phyloP scores from a whole-genome alignment of 2,113 vertebrate genomes.

The Epinephelus moara region DNA sequence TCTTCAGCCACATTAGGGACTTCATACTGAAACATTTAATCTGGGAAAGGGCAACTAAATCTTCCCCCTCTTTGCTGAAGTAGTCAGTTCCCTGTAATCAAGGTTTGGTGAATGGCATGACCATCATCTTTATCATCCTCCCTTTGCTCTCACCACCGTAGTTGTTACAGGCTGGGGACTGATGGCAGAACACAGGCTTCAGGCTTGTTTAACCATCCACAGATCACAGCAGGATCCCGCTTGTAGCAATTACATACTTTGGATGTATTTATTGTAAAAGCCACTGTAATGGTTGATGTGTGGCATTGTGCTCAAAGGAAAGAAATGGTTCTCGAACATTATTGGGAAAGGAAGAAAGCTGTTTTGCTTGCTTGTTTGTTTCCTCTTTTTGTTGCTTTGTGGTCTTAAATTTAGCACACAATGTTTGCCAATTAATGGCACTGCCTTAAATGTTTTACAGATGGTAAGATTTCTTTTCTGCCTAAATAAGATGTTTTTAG shows the following conservation, averaged over 20 bases:
- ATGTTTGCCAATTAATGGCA: background rate
- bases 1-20: slow-evolving; percentile 37
- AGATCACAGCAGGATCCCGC: background rate
- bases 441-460: background rate
- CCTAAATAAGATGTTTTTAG: background rate
- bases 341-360: background rate
- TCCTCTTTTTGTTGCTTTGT: slow-evolving; percentile 1
- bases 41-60: slow-evolving; percentile 35
- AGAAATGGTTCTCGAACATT: slow-evolving; percentile 19
- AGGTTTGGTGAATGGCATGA: slow-evolving; percentile 32
- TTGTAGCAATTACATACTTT: slow-evolving; percentile 21
- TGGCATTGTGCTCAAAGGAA: slow-evolving; percentile 8
- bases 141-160: background rate
- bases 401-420: slow-evolving; percentile 10
- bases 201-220: background rate
- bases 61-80: slow-evolving; percentile 42
- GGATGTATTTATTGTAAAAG: slow-evolving; percentile 34
- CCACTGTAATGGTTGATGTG: slow-evolving; percentile 13
- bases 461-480: background rate
- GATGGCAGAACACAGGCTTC: slow-evolving; percentile 2
- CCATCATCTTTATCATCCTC: slow-evolving; percentile 41
- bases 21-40: slow-evolving; percentile 62
- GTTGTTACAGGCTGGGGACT: background rate
- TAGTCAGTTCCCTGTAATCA: slow-evolving; percentile 60
- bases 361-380: slow-evolving; percentile 1